Evolutionary conservation across 2,797 vertebrate genomes (phyloP), one percentile per base, ranked within the genome.

Genomic region (Myioborus miniatus): DNA sequence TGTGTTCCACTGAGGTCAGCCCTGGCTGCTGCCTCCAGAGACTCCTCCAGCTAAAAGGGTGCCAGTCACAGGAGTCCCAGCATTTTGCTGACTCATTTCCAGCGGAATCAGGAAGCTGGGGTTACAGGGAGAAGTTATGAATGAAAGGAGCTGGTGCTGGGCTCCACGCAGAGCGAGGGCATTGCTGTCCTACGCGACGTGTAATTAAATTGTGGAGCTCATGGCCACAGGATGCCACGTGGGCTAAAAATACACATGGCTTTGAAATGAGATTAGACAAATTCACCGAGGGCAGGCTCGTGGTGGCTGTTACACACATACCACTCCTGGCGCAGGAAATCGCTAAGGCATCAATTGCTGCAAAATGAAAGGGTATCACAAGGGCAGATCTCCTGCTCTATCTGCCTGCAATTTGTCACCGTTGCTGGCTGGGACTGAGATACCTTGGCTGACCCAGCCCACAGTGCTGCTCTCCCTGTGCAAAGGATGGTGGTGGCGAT

Each of bases 211-310:
- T 91, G 90, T 87, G 90, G 85, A 76, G 64, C 71, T 93, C 34
- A 14, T 15, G 2, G 29, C 95, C 92, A 87, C 91, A 94, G 94
- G 95, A 96, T 95, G 92, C 90, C 4, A 0, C 0, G 0, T 11
- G 14, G 69, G 88, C 90, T 95, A 96, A 89, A 96, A 96, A 93
- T 95, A 95, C 74, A 55, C 83, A 7, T 0, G 1, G 64, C 94
- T 96, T 92, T 96, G 96, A 95, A 90, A 94, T 24, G 78, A 92
- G 95, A 96, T 96, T 63, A 94, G 91, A 79, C 59, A 63, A 93
- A 92, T 70, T 76, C 75, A 76, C 16, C 0, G 8, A 79, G 83
- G 52, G 63, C 92, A 89, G 90, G 11, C 78, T 79, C 11, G 1
- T 14, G 37, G 87, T 92, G 78, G 91, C 74, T 87, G 13, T 81